Conservation (phyloP, 2,888 invertebrate species). For the Atherix ibis region DNA sequence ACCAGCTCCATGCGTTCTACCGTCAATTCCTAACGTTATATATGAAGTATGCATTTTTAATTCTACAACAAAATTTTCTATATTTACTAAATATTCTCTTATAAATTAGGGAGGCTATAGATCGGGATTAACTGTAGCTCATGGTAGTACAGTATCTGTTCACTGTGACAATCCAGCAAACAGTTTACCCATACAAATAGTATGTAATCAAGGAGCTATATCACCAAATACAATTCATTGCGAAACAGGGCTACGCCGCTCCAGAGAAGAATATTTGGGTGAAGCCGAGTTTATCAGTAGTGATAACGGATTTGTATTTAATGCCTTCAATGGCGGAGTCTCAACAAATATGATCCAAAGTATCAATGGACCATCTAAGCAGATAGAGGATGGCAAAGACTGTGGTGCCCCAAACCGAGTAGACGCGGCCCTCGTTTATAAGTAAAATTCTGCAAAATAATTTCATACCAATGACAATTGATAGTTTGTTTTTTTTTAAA, state of each 20-base stretch:
- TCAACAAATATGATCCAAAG: constrained; percentile 9
- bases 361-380: constrained; percentile 15
- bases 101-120: constrained; percentile 60
- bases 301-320: constrained; percentile 11
- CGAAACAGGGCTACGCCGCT: constrained; percentile 25
- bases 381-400: constrained; percentile 14
- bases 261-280: constrained; percentile 22
- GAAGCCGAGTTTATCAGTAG: constrained; percentile 14
- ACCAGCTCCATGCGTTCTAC: constrained; percentile 36
- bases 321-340: constrained; percentile 3
- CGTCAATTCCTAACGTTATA: constrained; percentile 25
- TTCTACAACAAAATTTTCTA: background rate
- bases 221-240: constrained; percentile 27
- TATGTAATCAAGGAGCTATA: constrained; percentile 25
- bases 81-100: background rate
- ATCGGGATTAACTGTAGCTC: constrained; percentile 63
- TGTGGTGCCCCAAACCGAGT: constrained; percentile 40
- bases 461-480: background rate
- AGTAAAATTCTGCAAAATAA: constrained; percentile 17
- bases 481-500: background rate
- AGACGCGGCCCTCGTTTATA: constrained; percentile 61
- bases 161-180: constrained; percentile 43
- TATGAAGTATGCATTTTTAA: constrained; percentile 21
- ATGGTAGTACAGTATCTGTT: constrained; percentile 61
- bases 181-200: constrained; percentile 34